Conservation (phyloP, 2,797 vertebrate genomes). For the Schizopygopsis pylzovi region DNA sequence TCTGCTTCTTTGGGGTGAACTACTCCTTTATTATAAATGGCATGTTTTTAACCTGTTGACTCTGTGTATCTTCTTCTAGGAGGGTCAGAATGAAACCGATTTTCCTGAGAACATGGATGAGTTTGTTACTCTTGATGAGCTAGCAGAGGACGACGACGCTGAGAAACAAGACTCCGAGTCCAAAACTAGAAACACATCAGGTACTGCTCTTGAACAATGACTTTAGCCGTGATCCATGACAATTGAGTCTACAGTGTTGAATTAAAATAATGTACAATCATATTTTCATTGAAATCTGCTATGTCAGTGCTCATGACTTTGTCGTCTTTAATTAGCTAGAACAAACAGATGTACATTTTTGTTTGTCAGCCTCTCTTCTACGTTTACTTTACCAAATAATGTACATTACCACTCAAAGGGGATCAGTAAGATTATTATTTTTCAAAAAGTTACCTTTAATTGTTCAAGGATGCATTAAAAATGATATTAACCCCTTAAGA, state of each 20-base stretch:
- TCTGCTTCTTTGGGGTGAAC: not conserved
- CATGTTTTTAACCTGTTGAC: not conserved
- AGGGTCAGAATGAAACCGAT: slow-evolving; percentile 71
- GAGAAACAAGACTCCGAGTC: slow-evolving; percentile 68
- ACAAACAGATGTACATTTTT: not conserved
- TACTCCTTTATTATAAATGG: not conserved
- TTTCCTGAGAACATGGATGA: slow-evolving; percentile 92
- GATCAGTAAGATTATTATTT: not conserved
- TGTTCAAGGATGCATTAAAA: not conserved
- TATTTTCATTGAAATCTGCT: not conserved
- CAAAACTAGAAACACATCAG: slow-evolving; percentile 59
- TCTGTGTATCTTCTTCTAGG: slow-evolving; percentile 53
- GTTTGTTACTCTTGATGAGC: slow-evolving; percentile 93
- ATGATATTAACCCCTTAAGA: not conserved
- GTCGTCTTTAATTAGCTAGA: not conserved
- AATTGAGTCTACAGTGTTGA: not conserved
- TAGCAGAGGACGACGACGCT: slow-evolving; percentile 87
- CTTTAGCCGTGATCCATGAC: not conserved
- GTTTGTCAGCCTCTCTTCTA: no score
- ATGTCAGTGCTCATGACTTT: not conserved
- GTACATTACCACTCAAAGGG: not conserved
- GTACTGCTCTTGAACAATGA: slow-evolving; percentile 33
- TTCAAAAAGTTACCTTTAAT: not conserved
- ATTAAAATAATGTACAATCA: not conserved
- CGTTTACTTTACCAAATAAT: not conserved